These are phyloP conservation scores for Pseudocheirus occidentalis DNA, from an alignment of 2,797 vertebrate genomes.

Conservation along the genomic window DNA sequence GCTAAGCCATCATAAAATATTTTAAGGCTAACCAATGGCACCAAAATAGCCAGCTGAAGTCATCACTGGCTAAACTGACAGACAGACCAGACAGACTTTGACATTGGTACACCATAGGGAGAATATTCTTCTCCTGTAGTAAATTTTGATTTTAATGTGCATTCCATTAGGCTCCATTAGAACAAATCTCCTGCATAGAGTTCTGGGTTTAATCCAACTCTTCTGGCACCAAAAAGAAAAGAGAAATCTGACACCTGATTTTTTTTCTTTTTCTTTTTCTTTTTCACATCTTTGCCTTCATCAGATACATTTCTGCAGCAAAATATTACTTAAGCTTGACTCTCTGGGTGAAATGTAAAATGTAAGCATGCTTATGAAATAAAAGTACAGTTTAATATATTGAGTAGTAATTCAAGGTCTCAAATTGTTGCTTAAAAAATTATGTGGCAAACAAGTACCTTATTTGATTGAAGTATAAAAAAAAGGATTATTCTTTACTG, in stretches of 20 bases:
- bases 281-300: not conserved
- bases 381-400: not conserved
- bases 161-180: not conserved
- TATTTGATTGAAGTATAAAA: not conserved
- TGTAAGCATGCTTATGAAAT: conserved; percentile 2
- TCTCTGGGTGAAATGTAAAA: not conserved
- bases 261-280: not conserved
- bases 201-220: not conserved
- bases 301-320: not conserved
- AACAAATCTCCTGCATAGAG: not conserved
- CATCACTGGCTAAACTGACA: not conserved
- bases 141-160: not conserved
- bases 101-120: not conserved
- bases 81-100: not conserved
- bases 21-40: not conserved
- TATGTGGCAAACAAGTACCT: not conserved
- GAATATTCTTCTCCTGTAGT: not conserved
- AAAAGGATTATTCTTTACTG: not conserved
- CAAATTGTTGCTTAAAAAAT: not conserved
- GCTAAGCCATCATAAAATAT: not conserved
- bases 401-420: not conserved
- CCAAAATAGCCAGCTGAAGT: not conserved
- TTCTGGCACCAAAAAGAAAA: not conserved
- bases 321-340: not conserved
- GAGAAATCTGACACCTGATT: not conserved